phyloP scores from a whole-genome alignment of 2,797 vertebrate genomes.

The Mus spretus region DNA sequence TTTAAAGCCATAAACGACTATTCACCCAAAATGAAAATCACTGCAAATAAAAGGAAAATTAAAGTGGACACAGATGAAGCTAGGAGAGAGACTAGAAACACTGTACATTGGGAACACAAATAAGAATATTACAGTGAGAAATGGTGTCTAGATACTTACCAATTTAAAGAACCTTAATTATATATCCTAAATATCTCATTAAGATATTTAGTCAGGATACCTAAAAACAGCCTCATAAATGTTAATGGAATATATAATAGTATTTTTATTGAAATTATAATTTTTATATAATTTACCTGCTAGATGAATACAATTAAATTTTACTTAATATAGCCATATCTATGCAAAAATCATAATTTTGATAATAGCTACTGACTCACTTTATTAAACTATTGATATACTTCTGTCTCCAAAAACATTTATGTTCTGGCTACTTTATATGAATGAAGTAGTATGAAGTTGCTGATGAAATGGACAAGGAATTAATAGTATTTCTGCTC shows the following conservation, averaged over 20 bases:
- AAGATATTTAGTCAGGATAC: neutral
- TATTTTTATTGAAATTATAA: neutral
- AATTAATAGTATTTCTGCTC: neutral
- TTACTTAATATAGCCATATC: neutral
- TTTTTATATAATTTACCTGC: neutral
- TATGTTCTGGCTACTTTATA: neutral
- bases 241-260: neutral
- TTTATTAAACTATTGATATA: neutral
- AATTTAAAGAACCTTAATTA: neutral
- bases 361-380: neutral
- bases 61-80: neutral
- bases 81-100: rapidly evolving
- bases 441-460: neutral
- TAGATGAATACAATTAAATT: neutral
- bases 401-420: neutral
- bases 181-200: neutral
- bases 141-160: neutral
- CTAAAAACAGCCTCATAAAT: neutral
- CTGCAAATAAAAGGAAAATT: neutral
- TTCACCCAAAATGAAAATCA: neutral
- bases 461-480: neutral
- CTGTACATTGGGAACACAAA: neutral
- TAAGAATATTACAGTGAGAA: neutral
- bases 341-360: neutral
- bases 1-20: neutral